Evolutionary conservation across 23 tunicate genomes (phyloP).

Genomic region (Halocynthia roretzi): DNA sequence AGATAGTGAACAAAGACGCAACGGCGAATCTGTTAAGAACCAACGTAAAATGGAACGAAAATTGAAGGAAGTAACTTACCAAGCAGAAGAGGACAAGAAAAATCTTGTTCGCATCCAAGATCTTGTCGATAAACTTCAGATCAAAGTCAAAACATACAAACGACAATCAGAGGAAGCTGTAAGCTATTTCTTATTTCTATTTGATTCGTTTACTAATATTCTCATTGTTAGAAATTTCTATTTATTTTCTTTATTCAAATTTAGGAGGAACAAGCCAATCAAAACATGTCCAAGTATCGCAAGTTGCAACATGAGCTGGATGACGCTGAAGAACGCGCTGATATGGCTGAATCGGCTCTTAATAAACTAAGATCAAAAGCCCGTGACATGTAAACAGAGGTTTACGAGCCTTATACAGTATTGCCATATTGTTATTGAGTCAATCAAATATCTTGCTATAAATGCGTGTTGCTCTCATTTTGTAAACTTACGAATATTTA

Average conservation of each 20-base stretch:
- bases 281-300: constrained; percentile 60
- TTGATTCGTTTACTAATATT: no score
- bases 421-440: no score
- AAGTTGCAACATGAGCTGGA: constrained; percentile 84
- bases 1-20: constrained; percentile 91
- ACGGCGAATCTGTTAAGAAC: constrained; percentile 70
- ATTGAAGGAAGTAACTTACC: constrained; percentile 64
- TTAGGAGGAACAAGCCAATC: constrained; percentile 79
- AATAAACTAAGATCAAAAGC: constrained; percentile 74
- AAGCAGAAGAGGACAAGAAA: constrained; percentile 92
- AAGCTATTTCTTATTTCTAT: background rate
- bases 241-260: no score
- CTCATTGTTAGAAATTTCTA: no score
- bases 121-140: constrained; percentile 85
- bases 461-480: no score
- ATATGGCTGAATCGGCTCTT: constrained; percentile 86
- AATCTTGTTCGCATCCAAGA: constrained; percentile 90
- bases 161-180: constrained; percentile 97
- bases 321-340: constrained; percentile 88
- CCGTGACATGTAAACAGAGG: constrained; percentile 26
- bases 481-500: no score
- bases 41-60: constrained; percentile 68
- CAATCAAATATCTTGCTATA: no score
- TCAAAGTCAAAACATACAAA: constrained; percentile 97
- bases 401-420: no score